These are phyloP conservation scores for Phoxinus phoxinus DNA, from an alignment of 2,113 vertebrate genomes.

Conservation along the genomic window DNA sequence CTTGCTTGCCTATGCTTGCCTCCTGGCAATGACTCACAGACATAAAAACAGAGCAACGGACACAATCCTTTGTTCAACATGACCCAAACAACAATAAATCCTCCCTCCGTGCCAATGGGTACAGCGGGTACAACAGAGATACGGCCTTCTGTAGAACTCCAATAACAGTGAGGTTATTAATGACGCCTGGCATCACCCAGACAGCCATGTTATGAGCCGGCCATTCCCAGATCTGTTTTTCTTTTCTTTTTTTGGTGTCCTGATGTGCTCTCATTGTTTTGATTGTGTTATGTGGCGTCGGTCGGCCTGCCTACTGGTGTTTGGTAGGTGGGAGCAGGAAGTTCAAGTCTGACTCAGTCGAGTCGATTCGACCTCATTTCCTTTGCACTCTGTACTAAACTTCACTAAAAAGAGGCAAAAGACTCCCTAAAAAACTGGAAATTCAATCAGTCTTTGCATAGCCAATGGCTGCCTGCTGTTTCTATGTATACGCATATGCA, in stretches of 20 bases:
- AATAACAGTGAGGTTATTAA: slow-evolving; percentile 55
- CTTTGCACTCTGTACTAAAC: not conserved
- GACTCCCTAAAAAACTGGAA: not conserved
- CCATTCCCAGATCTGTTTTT: slow-evolving; percentile 19
- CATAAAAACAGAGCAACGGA: slow-evolving; percentile 42
- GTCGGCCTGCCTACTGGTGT: slow-evolving; percentile 14
- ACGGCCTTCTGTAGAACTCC: slow-evolving; percentile 17
- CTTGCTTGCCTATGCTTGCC: not conserved
- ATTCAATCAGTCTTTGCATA: not conserved
- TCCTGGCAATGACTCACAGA: slow-evolving; percentile 32
- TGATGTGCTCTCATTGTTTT: slow-evolving; percentile 44
- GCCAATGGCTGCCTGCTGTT: not conserved
- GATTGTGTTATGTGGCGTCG: not conserved
- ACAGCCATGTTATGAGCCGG: slow-evolving; percentile 35
- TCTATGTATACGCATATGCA: slow-evolving; percentile 3
- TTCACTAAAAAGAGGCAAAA: not conserved
- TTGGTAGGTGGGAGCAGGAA: slow-evolving; percentile 14
- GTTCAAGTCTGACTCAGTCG: not conserved
- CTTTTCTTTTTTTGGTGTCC: slow-evolving; percentile 37
- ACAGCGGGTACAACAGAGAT: slow-evolving; percentile 36
- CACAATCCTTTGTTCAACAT: slow-evolving; percentile 55
- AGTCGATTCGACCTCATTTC: not conserved
- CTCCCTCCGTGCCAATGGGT: slow-evolving; percentile 41
- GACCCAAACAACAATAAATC: slow-evolving; percentile 58
- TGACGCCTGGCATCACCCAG: slow-evolving; percentile 47